Conservation (phyloP, 2,888 invertebrate genomes). For the Archips crataeganus region DNA sequence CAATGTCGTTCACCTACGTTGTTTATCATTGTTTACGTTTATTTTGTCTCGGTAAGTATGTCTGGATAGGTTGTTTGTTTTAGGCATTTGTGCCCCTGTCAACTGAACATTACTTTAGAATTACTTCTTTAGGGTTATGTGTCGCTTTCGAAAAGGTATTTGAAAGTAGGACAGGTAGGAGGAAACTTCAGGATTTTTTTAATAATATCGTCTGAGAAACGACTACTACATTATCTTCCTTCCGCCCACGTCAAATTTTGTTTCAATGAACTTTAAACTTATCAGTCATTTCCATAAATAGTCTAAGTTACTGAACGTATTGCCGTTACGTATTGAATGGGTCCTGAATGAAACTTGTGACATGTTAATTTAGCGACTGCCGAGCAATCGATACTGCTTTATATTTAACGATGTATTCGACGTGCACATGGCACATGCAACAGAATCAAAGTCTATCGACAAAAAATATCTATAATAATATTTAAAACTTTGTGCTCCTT, state of each 20-base stretch:
- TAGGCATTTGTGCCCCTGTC: background rate
- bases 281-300: background rate
- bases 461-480: background rate
- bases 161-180: no score
- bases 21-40: slow-evolving; percentile 69
- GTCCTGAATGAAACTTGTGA: background rate
- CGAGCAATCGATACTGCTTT: slow-evolving; percentile 23
- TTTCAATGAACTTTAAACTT: no score
- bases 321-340: background rate
- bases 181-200: no score
- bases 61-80: background rate
- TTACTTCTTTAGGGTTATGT: no score
- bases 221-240: no score
- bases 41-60: slow-evolving; percentile 49
- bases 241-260: no score
- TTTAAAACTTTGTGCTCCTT: no score
- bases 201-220: no score
- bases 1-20: slow-evolving; percentile 68
- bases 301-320: background rate
- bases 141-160: no score
- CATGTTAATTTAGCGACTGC: slow-evolving; percentile 18
- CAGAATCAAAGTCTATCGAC: background rate
- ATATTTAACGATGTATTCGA: slow-evolving; percentile 14
- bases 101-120: no score
- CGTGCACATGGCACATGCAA: background rate